phyloP scores from a whole-genome alignment of 2,888 invertebrate species.

The Hymenopus coronatus region DNA sequence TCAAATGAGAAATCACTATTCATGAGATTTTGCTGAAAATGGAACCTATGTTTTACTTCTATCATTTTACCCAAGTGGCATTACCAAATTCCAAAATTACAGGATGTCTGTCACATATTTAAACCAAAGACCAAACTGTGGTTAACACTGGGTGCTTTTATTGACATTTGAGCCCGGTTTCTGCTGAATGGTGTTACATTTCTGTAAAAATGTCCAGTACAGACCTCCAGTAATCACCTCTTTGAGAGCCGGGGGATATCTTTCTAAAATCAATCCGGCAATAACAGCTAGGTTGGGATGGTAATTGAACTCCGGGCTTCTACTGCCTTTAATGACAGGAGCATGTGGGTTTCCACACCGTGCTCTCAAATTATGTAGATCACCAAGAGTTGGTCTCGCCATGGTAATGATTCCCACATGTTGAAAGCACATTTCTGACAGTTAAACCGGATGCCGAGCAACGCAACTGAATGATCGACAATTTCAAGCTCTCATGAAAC shows the following conservation, averaged over 20 bases:
- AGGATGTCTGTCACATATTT: too few species aligned
- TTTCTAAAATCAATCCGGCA: background rate
- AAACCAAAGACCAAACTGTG: too few species aligned
- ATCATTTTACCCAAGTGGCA: too few species aligned
- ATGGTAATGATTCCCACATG: background rate
- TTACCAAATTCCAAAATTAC: too few species aligned
- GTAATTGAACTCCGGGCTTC: background rate
- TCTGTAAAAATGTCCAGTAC: background rate
- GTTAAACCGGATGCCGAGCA: background rate
- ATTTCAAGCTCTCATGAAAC: too few species aligned
- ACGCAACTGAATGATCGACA: too few species aligned
- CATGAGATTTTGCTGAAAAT: too few species aligned
- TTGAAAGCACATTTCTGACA: background rate
- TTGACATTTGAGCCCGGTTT: too few species aligned
- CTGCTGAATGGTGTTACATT: too few species aligned
- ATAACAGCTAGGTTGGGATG: background rate
- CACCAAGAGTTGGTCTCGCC: background rate
- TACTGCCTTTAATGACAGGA: background rate
- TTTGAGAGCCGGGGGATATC: background rate
- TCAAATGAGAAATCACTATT: too few species aligned
- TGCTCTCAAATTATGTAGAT: background rate
- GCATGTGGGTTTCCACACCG: background rate
- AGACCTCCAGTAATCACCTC: background rate
- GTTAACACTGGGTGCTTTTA: too few species aligned
- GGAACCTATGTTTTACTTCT: too few species aligned